These are phyloP conservation scores for Odontophorus gujanensis DNA, from an alignment of 2,113 vertebrate genomes.

Conservation along the genomic window DNA sequence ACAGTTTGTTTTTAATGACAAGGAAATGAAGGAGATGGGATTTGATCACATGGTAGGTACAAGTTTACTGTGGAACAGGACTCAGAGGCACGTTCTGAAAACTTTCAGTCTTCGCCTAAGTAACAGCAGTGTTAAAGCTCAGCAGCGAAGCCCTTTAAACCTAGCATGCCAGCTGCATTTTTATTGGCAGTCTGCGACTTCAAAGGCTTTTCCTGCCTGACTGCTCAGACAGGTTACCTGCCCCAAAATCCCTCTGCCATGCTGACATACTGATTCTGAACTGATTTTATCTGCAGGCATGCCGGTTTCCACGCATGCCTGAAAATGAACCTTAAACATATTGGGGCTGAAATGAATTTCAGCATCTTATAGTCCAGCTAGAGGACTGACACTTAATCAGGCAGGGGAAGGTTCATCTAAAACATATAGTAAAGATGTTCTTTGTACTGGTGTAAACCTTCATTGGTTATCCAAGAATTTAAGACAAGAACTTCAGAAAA, in stretches of 20 bases:
- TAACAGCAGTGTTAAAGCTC: slow-evolving; percentile 68
- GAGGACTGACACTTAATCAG: slow-evolving; percentile 54
- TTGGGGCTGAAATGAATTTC: slow-evolving; percentile 32
- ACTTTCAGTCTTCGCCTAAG: slow-evolving; percentile 52
- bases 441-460: slow-evolving; percentile 34
- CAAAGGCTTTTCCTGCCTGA: slow-evolving; percentile 76
- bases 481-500: slow-evolving; percentile 57
- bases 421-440: slow-evolving; percentile 44
- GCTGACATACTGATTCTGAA: slow-evolving; percentile 51
- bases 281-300: slow-evolving; percentile 55
- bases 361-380: slow-evolving; percentile 12
- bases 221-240: slow-evolving; percentile 72
- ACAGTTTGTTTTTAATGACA: neutral
- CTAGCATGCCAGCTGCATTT: slow-evolving; percentile 83
- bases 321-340: slow-evolving; percentile 39
- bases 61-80: neutral
- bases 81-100: slow-evolving; percentile 48
- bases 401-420: slow-evolving; percentile 36
- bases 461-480: neutral
- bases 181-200: slow-evolving; percentile 83
- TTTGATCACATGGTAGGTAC: neutral
- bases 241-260: slow-evolving; percentile 67
- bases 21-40: neutral
- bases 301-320: neutral
- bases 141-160: slow-evolving; percentile 70